Evolutionary conservation across 1,140 invertebrate genomes (phyloP).

Genomic region (Drosophila aff.): DNA sequence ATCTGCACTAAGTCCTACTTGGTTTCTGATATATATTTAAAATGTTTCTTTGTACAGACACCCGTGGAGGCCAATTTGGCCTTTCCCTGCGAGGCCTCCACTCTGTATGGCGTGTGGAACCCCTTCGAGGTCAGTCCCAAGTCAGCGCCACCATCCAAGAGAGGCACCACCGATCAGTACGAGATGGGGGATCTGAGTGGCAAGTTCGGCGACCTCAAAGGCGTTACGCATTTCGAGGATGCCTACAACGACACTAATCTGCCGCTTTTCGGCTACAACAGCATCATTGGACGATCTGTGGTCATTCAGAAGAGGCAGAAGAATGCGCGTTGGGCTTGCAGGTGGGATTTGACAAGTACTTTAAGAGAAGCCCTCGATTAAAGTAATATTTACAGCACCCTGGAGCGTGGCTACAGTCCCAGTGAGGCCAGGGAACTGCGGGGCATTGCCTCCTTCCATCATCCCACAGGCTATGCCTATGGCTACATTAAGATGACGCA

Average conservation of each 20-base stretch:
- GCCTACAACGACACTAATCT: conserved; percentile 93
- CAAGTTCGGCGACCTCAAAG: conserved; percentile 92
- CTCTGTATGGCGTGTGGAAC: conserved; percentile 93
- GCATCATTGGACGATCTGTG: conserved; percentile 93
- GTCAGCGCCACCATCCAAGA: conserved; percentile 87
- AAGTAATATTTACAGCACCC: conserved; percentile 86
- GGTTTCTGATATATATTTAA: not conserved
- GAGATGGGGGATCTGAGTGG: conserved; percentile 95
- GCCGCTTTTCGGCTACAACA: conserved; percentile 93
- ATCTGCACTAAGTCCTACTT: not conserved
- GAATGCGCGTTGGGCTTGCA: conserved; percentile 91
- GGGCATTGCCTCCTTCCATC: conserved; percentile 96
- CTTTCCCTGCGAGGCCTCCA: conserved; percentile 94
- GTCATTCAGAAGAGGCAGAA: conserved; percentile 91
- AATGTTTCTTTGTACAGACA: conserved; percentile 86
- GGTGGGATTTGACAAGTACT: conserved; percentile 5
- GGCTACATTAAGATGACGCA: conserved; percentile 96
- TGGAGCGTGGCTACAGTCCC: conserved; percentile 94
- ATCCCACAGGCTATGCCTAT: conserved; percentile 93
- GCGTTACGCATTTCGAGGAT: conserved; percentile 86
- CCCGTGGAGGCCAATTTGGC: conserved; percentile 92
- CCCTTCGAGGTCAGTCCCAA: conserved; percentile 90
- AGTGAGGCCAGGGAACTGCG: conserved; percentile 93
- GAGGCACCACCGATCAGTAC: conserved; percentile 93
- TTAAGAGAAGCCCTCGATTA: too few species aligned